Evolutionary conservation across 2,888 invertebrate species (phyloP).

Genomic region (Cerastis rubricosa): DNA sequence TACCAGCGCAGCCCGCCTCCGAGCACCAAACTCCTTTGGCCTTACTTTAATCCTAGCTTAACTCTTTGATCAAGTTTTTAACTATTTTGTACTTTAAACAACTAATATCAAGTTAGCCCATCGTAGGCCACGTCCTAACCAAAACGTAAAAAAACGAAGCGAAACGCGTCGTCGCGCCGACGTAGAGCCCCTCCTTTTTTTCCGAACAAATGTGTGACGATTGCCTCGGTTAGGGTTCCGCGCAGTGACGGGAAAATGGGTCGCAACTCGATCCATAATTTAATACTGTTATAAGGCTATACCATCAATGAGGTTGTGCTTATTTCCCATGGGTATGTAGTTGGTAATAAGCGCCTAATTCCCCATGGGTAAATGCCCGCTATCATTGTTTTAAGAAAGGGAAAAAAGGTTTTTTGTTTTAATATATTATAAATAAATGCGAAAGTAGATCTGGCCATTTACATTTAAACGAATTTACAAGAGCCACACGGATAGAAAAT

Average conservation of each 20-base stretch:
- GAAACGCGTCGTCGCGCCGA: background rate
- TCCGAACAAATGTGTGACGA: background rate
- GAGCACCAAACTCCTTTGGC: too few relatives aligned
- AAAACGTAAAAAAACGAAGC: background rate
- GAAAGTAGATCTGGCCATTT: background rate
- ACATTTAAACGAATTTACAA: background rate
- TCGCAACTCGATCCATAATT: background rate
- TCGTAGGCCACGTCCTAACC: background rate
- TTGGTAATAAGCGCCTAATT: background rate
- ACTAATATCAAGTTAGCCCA: background rate
- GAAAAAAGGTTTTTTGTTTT: too few relatives aligned
- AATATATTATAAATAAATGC: background rate
- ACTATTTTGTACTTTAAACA: background rate
- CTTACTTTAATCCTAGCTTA: background rate
- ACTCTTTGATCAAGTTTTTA: background rate
- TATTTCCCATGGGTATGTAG: background rate
- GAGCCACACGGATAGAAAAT: background rate
- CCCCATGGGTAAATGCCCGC: background rate
- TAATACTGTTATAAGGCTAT: conserved; percentile 3
- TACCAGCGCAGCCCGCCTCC: too few relatives aligned
- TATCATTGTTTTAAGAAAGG: background rate
- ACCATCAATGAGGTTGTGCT: background rate
- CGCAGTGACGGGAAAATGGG: background rate
- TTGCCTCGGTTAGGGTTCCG: background rate
- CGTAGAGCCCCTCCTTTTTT: background rate